Percentiles rank a stretch among this genome's conserved stretches.
Evolutionary conservation across 2,888 invertebrate species (phyloP).

Genomic region (Lomographa bimaculata): DNA sequence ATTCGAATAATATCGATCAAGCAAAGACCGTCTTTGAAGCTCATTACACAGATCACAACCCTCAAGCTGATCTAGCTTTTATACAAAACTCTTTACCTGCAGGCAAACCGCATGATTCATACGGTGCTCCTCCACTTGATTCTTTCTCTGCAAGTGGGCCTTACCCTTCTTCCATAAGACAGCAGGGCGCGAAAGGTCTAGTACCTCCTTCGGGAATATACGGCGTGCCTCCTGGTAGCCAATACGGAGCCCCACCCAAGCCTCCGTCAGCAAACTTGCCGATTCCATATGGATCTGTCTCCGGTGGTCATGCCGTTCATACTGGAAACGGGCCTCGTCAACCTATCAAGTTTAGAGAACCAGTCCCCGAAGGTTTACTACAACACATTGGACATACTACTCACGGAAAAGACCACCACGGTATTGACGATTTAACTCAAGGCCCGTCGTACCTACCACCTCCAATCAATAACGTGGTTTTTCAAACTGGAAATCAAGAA

Average conservation of each 20-base stretch:
- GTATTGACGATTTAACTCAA: conserved; percentile 77
- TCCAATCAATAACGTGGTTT: conserved; percentile 79
- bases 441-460: conserved; percentile 85
- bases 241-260: conserved; percentile 70
- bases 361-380: conserved; percentile 88
- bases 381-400: conserved; percentile 86
- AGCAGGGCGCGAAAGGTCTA: conserved; percentile 78
- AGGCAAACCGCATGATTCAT: conserved; percentile 57
- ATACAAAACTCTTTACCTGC: conserved; percentile 41
- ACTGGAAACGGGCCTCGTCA: conserved; percentile 75
- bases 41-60: conserved; percentile 69
- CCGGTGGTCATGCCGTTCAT: conserved; percentile 66
- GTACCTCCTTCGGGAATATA: conserved; percentile 85
- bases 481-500: conserved; percentile 48
- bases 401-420: conserved; percentile 84
- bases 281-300: conserved; percentile 68
- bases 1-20: conserved; percentile 75
- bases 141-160: conserved; percentile 69
- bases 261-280: conserved; percentile 59
- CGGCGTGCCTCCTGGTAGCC: conserved; percentile 83
- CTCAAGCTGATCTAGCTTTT: conserved; percentile 40
- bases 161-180: conserved; percentile 61
- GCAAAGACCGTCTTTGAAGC: conserved; percentile 79
- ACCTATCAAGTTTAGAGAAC: conserved; percentile 89
- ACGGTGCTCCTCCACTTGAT: conserved; percentile 70